Conservation (phyloP, 2,797 vertebrate species). For the Apodemus agrarius region DNA sequence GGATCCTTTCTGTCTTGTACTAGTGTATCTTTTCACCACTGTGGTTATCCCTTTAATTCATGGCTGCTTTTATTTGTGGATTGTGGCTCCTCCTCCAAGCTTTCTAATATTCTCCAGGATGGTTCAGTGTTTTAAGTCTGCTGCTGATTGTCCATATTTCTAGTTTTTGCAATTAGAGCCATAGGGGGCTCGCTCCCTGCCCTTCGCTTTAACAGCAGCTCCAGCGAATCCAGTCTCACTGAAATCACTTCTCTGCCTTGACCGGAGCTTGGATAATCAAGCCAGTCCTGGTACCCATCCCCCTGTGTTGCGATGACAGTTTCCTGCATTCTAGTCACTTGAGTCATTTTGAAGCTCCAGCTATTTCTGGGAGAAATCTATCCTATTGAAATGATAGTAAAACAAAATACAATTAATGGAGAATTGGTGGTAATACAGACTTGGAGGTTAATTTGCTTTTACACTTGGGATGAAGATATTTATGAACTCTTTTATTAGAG, state of each 20-base stretch:
- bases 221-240: neutral
- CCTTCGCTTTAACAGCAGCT: neutral
- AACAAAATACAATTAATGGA: neutral
- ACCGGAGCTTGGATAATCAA: neutral
- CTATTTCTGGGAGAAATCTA: neutral
- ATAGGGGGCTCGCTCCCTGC: neutral
- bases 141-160: slow-evolving; percentile 58
- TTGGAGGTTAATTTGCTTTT: neutral
- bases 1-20: slow-evolving; percentile 79
- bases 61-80: slow-evolving; percentile 83
- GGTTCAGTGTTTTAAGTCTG: slow-evolving; percentile 59
- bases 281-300: neutral
- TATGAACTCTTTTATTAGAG: neutral
- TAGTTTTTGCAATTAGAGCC: neutral
- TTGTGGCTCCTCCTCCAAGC: slow-evolving; percentile 77
- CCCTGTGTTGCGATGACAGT: neutral
- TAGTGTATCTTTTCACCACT: slow-evolving; percentile 82
- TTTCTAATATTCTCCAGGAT: slow-evolving; percentile 76
- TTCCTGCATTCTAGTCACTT: neutral
- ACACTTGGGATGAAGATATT: neutral
- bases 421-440: slow-evolving; percentile 3
- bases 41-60: slow-evolving; percentile 84
- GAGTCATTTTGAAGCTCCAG: neutral
- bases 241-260: slow-evolving; percentile 1
- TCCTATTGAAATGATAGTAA: neutral